phyloP scores from a whole-genome alignment of 2,113 vertebrate species.

The Bufo bufo region DNA sequence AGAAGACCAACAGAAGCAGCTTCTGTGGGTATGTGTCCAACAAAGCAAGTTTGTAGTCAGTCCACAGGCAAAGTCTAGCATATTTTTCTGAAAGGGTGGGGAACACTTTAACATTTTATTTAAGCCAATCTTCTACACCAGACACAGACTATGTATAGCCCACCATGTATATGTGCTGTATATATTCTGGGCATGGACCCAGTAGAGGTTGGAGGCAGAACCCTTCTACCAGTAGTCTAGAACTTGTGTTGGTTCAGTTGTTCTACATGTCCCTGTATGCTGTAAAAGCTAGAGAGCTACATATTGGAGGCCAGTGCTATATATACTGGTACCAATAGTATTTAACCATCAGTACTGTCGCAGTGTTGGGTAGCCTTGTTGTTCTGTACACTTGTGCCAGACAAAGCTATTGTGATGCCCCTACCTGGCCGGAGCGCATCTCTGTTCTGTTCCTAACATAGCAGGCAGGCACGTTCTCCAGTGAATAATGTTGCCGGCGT shows the following conservation, averaged over 20 bases:
- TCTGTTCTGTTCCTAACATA: too few relatives aligned
- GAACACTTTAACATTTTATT: neutral
- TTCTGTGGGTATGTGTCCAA: slow-evolving; percentile 14
- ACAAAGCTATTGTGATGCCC: neutral
- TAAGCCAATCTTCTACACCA: neutral
- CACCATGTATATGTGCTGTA: neutral
- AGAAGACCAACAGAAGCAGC: slow-evolving; percentile 42
- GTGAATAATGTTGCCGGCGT: too few relatives aligned
- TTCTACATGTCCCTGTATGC: too few relatives aligned
- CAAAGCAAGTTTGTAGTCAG: slow-evolving; percentile 4
- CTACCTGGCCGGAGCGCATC: too few relatives aligned
- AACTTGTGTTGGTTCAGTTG: neutral
- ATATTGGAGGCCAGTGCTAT: neutral
- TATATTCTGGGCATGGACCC: neutral
- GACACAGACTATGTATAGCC: neutral
- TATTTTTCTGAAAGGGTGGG: neutral
- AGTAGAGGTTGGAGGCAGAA: neutral
- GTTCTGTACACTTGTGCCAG: neutral
- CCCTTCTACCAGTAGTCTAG: neutral
- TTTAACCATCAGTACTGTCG: neutral
- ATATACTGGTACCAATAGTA: neutral
- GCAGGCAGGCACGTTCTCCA: too few relatives aligned
- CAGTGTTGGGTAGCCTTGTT: neutral
- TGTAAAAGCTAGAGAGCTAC: too few relatives aligned
- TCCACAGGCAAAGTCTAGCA: neutral